phyloP scores from a whole-genome alignment of 2,797 vertebrate species.

The Numenius phaeopus region DNA sequence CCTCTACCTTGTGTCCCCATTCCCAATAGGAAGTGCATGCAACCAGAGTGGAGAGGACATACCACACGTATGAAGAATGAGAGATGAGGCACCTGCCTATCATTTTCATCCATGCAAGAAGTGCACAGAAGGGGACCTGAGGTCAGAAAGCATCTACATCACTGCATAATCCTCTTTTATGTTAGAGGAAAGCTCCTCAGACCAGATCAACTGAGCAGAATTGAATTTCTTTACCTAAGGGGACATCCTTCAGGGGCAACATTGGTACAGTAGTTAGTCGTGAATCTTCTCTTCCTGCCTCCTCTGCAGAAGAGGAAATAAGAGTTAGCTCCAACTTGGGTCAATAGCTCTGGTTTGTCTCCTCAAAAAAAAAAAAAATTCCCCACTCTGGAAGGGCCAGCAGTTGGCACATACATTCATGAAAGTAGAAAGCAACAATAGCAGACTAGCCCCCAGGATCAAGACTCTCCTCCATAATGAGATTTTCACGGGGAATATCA shows the following conservation, averaged over 20 bases:
- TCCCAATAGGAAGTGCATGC: not conserved
- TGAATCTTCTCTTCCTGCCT: not conserved
- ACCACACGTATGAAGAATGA: rapidly evolving
- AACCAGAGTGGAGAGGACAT: not conserved
- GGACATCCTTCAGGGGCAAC: not conserved
- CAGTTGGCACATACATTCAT: not conserved
- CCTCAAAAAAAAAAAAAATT: not conserved
- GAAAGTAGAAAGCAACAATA: not conserved
- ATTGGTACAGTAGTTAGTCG: not conserved
- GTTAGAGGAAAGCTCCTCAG: not conserved
- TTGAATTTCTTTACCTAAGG: not conserved
- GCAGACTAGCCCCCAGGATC: not conserved
- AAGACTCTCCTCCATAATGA: not conserved
- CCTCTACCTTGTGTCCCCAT: rapidly evolving
- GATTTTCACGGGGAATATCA: not conserved
- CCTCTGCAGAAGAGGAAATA: not conserved
- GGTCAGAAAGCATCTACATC: not conserved
- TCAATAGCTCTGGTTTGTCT: not conserved
- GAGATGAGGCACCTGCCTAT: not conserved
- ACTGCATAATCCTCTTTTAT: not conserved
- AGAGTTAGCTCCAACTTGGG: not conserved
- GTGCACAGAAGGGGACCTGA: not conserved
- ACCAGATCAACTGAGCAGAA: not conserved
- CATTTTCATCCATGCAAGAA: not conserved
- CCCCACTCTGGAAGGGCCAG: not conserved